Evolutionary conservation across 2,113 vertebrate genomes (phyloP).

Genomic region (Piliocolobus tephrosceles): DNA sequence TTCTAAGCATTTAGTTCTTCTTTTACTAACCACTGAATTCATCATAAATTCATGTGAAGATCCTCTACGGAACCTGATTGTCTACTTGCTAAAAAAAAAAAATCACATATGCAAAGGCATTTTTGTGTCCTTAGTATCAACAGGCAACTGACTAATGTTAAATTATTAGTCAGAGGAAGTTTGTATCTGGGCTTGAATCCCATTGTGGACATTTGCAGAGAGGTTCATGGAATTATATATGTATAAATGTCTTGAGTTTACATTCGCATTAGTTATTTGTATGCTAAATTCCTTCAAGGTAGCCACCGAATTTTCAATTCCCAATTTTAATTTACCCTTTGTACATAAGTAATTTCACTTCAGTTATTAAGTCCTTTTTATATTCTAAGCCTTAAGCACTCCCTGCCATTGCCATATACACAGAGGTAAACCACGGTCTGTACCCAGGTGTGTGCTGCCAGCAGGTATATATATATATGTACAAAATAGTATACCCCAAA

Average conservation of each 20-base stretch:
- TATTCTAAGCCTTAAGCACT: neutral
- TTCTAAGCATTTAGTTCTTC: conserved; percentile 3
- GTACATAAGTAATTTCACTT: neutral
- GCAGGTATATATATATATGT: neutral
- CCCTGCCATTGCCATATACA: neutral
- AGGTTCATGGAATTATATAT: neutral
- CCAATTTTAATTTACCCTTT: conserved; percentile 11
- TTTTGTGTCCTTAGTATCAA: neutral
- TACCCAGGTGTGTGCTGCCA: neutral
- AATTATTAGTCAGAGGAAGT: neutral
- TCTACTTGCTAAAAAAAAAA: neutral
- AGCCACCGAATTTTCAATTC: neutral
- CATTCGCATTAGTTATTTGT: neutral
- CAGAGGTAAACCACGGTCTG: neutral
- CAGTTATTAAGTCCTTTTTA: neutral
- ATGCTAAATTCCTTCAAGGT: neutral
- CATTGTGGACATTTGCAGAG: neutral
- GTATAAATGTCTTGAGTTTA: neutral
- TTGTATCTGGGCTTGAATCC: neutral
- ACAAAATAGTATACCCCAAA: neutral
- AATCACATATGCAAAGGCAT: neutral
- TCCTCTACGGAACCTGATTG: neutral
- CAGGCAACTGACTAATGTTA: neutral
- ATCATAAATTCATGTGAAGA: neutral
- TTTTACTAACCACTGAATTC: neutral